Evolutionary conservation across 2,797 vertebrate genomes (phyloP).

Genomic region (Echeneis naucrates): DNA sequence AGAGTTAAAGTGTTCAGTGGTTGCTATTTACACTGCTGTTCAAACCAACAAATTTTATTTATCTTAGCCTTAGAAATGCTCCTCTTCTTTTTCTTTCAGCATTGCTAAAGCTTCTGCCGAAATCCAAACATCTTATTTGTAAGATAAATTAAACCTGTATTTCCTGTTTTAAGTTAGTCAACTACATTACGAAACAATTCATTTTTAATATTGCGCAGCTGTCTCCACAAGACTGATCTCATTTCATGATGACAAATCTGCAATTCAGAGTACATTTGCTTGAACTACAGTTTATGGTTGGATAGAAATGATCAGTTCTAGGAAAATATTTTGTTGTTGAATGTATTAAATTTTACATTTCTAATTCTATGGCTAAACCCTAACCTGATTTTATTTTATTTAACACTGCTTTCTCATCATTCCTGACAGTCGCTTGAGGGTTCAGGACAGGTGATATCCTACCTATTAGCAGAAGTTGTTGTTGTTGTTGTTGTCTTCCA

Average conservation of each 20-base stretch:
- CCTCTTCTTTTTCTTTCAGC: background rate
- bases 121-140: constrained; percentile 1
- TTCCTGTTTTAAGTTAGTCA: background rate
- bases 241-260: no score
- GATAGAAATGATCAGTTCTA: no score
- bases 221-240: background rate
- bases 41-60: constrained; percentile 6
- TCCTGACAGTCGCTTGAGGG: constrained; percentile 28
- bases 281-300: no score
- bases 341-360: background rate
- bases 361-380: background rate
- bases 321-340: no score
- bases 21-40: constrained; percentile 16
- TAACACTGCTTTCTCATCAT: no score
- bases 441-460: constrained; percentile 59
- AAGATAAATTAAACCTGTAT: background rate
- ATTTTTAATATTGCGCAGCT: background rate
- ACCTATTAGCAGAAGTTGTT: no score
- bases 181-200: background rate
- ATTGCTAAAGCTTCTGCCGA: background rate
- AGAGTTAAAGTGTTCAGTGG: constrained; percentile 17
- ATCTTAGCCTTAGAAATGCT: background rate
- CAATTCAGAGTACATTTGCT: no score
- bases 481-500: no score
- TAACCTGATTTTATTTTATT: background rate